phyloP scores from a whole-genome alignment of 2,888 invertebrate species.

The Noctua fimbriata region DNA sequence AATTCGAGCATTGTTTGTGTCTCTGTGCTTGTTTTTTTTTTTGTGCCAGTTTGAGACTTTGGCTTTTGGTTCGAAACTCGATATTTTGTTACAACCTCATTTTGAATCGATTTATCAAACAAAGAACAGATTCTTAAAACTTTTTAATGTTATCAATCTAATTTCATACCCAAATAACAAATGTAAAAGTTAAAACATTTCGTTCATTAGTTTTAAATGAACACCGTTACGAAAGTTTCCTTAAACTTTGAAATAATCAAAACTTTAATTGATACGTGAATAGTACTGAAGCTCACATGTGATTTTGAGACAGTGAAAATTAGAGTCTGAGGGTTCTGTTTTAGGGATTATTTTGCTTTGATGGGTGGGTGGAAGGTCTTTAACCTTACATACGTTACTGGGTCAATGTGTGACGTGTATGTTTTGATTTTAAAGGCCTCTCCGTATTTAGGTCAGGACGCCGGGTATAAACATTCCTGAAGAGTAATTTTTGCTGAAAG shows the following conservation, averaged over 20 bases:
- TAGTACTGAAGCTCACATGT: conserved; percentile 60
- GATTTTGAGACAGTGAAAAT: conserved; percentile 46
- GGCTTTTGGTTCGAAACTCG: conserved; percentile 44
- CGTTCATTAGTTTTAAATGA: conserved; percentile 61
- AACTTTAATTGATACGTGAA: conserved; percentile 73
- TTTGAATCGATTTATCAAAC: neutral
- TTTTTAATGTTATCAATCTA: conserved; percentile 3
- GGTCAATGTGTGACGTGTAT: conserved; percentile 80
- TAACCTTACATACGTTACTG: conserved; percentile 83
- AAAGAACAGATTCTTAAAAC: neutral
- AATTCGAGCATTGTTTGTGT: conserved; percentile 77
- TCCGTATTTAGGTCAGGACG: conserved; percentile 75
- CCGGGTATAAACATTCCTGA: conserved; percentile 55
- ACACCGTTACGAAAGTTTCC: conserved; percentile 62
- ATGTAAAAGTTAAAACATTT: conserved; percentile 46
- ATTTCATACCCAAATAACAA: neutral
- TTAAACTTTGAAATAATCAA: conserved; percentile 68
- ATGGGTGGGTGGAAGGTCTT: conserved; percentile 71
- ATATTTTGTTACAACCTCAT: conserved; percentile 41
- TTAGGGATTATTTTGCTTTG: conserved; percentile 68
- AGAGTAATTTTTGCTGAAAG: conserved; percentile 36
- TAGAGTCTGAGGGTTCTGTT: conserved; percentile 51
- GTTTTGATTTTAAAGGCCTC: conserved; percentile 78
- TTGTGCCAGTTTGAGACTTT: conserved; percentile 66
- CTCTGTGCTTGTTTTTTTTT: conserved; percentile 65